Conservation (phyloP, 2,113 vertebrate genomes). For the Thymallus thymallus region DNA sequence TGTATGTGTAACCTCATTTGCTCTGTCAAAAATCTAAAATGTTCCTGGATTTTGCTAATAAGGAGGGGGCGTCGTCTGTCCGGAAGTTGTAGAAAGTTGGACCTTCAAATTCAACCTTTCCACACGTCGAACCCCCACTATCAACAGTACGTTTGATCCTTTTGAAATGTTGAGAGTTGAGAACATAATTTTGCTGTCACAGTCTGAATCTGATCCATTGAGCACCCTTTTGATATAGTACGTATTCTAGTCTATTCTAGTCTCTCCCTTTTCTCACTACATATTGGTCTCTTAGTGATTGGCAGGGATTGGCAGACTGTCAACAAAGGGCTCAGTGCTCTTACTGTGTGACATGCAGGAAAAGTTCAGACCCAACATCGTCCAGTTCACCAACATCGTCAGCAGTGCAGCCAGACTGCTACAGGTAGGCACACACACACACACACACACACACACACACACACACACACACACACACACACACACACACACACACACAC, state of each 20-base stretch:
- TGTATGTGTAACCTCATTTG: neutral
- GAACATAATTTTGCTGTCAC: neutral
- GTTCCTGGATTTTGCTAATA: neutral
- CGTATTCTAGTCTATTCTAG: no score
- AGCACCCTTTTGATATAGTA: no score
- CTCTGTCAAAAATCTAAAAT: neutral
- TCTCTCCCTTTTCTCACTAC: neutral
- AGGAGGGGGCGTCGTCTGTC: constrained; percentile 23
- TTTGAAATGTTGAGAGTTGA: neutral
- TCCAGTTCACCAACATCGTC: constrained; percentile 84
- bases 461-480: neutral
- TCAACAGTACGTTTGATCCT: constrained; percentile 50
- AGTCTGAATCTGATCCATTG: no score
- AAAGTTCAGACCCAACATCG: constrained; percentile 80
- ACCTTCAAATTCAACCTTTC: constrained; percentile 9
- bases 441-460: neutral
- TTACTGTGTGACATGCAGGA: constrained; percentile 91
- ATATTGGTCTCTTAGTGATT: constrained; percentile 53
- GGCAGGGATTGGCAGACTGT: constrained; percentile 72
- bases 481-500: neutral
- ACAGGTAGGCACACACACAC: constrained; percentile 68
- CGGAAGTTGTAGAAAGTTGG: constrained; percentile 20
- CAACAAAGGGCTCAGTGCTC: constrained; percentile 75
- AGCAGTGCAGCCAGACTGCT: constrained; percentile 81
- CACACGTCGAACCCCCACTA: constrained; percentile 1